Evolutionary conservation across 2,113 vertebrate genomes (phyloP), one percentile per base, ranked within the genome.

Genomic region (Amblyopsis rosae): DNA sequence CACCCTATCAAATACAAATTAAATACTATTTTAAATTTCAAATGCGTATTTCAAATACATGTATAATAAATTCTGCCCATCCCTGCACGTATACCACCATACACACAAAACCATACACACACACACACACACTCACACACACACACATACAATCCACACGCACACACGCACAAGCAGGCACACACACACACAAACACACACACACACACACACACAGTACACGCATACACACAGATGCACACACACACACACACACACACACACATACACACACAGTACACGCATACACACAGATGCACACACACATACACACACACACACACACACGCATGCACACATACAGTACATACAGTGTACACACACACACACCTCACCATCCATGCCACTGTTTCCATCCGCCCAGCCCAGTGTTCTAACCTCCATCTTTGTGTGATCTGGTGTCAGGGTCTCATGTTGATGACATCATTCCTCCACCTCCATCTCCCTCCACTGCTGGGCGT

Each of bases 401-500:
- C 83, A 69, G 79, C 74, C 81, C 67, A 84, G 84, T 84, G 80
- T 45, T 8, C 10, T 16, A 62, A 73, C 73, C 83, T 76, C 16
- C 47, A 6, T 51, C 68, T 65, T 0, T 62, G 73, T 19, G 75
- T 71, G 82, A 72, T 76, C 58, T 68, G 41, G 79, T 55, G 65
- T 57, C 75, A 0, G 67, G 65, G 70, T 80, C 86, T 80, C 62
- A 73, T 80, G 76, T 49, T 17, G 49, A 55, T 75, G 84, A 86
- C 88, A 81, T 85, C 81, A 82, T 65, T 65, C 59, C 10, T 84
- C 83, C 83, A 70, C 81, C 82, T 80, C 80, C 62, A 48, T 76
- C 81, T 56, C 77, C 15, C 73, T 87, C 79, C 79, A 77, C 86
- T 90, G 87, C 88, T 57, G 13, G 3, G 9, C 0, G 45, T 13